Evolutionary conservation across 64 coral and sea anemone species (phyloP).

Genomic region (Acropora tenuis): DNA sequence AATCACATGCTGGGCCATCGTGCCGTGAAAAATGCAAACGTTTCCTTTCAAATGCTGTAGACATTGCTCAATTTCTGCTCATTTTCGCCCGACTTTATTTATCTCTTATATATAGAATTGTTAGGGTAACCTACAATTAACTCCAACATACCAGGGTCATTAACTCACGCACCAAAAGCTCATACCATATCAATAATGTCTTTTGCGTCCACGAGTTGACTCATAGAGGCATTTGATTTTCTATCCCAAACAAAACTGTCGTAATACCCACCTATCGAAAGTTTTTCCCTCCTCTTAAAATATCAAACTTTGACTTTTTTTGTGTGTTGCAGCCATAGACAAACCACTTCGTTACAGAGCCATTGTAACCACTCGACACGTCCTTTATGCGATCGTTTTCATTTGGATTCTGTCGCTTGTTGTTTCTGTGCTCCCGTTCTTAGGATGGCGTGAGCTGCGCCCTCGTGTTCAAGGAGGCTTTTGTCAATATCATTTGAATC

Average conservation of each 20-base stretch:
- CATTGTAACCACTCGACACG: constrained; percentile 62
- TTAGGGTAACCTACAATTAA: too few relatives aligned
- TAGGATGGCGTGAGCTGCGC: constrained; percentile 75
- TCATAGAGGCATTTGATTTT: too few relatives aligned
- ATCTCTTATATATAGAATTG: too few relatives aligned
- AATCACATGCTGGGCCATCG: too few relatives aligned
- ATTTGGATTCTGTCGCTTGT: constrained; percentile 71
- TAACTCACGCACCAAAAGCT: too few relatives aligned
- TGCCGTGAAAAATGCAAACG: too few relatives aligned
- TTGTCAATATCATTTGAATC: constrained; percentile 88
- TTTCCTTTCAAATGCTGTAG: too few relatives aligned
- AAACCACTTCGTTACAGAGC: constrained; percentile 76
- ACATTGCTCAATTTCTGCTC: too few relatives aligned
- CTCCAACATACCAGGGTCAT: too few relatives aligned
- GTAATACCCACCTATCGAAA: neutral
- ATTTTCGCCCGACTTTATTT: too few relatives aligned
- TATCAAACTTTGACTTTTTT: neutral
- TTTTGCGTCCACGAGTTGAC: too few relatives aligned
- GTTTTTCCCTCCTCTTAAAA: neutral
- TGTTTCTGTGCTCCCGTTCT: constrained; percentile 68
- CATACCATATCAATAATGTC: too few relatives aligned
- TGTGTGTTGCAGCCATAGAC: constrained; percentile 57
- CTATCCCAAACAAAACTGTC: neutral
- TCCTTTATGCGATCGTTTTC: constrained; percentile 52
- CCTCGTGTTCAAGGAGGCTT: constrained; percentile 56